Base-by-base conservation (phyloP, 2,797 vertebrate species). In the Leontopithecus rosalia region DNA sequence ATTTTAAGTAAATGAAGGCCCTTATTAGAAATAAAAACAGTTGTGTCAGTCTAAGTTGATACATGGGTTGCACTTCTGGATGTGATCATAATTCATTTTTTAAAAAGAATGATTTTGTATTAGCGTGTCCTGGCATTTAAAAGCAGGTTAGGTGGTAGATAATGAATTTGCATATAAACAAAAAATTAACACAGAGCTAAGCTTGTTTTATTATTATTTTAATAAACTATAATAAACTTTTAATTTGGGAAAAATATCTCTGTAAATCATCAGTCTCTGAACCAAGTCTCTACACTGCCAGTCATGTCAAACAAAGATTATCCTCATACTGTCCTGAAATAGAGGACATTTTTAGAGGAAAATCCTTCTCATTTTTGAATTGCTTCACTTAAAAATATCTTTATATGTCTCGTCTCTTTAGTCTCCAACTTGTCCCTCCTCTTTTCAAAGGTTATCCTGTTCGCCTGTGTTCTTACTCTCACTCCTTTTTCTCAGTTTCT, bases 11-110 rank as follows among this genome's bases (percentile, higher is more conserved):
- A 98, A 98, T 93, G 94, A 98, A 97, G 92, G 91, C 33, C 76
- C 26, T 97, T 96, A 98, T 97, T 97, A 97, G 97, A 97, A 98
- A 97, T 97, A 96, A 98, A 98, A 98, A 97, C 94, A 97, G 95
- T 76, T 80, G 90, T 96, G 96, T 97, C 98, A 94, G 80, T 89
- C 67, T 83, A 72, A 61, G 36, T 80, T 97, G 97, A 97, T 97
- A 77, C 90, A 96, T 95, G 73, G 33, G 52, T 87, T 87, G 20
- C 22, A 88, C 94, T 97, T 96, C 72, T 89, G 67, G 82, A 86
- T 97, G 57, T 24, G 57, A 93, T 93, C 92, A 91, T 97, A 97
- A 97, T 94, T 98, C 94, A 94, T 90, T 96, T 94, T 93, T 92
- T 88, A 10, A 95, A 90, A 97, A 93, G 50, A 96, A 87, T 91